Evolutionary conservation across 2,797 vertebrate genomes (phyloP).

Genomic region (Chanos chanos): DNA sequence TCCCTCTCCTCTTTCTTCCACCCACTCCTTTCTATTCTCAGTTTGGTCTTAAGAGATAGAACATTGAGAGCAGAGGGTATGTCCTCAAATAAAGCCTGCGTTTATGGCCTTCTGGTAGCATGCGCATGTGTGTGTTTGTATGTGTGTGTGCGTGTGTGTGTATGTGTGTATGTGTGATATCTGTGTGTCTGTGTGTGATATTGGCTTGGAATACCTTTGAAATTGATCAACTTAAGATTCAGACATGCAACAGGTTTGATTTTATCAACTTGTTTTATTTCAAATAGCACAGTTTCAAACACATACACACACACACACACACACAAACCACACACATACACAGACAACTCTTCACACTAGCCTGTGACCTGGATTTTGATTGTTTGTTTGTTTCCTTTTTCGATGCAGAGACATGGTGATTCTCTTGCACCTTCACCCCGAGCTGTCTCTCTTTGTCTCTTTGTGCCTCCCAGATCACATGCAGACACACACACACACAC

Average conservation of each 20-base stretch:
- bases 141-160: constrained; percentile 1
- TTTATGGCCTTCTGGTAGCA: not conserved
- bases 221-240: no score
- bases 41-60: not conserved
- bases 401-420: constrained; percentile 1
- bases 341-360: not conserved
- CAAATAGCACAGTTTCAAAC: no score
- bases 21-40: not conserved
- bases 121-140: not conserved
- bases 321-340: not conserved
- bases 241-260: no score
- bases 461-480: not conserved
- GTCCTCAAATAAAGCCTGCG: not conserved
- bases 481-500: constrained; percentile 28
- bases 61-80: not conserved
- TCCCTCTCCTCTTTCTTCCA: constrained; percentile 4
- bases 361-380: not conserved
- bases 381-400: no score
- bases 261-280: no score
- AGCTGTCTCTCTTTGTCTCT: no score
- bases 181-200: not conserved
- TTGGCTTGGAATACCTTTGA: no score
- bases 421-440: constrained; percentile 5
- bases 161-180: not conserved
- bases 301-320: not conserved